These are phyloP conservation scores for Leptodactylus fallax DNA, from an alignment of 2,797 vertebrate genomes.

Conservation along the genomic window DNA sequence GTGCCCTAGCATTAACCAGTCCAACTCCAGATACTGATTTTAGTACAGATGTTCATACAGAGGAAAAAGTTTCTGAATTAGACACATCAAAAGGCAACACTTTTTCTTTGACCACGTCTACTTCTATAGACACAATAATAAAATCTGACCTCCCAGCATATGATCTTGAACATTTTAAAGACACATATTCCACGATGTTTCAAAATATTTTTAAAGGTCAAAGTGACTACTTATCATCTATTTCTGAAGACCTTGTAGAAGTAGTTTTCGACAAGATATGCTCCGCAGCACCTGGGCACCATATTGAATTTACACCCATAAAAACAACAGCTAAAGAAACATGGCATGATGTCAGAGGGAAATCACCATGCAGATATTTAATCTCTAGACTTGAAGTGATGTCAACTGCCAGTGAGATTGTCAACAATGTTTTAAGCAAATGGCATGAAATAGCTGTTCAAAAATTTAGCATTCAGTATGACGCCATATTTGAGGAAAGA, in stretches of 20 bases:
- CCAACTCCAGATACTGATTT: neutral
- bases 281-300: neutral
- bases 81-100: neutral
- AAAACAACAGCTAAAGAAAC: neutral
- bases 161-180: neutral
- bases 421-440: neutral
- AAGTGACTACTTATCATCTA: neutral
- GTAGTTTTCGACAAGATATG: neutral
- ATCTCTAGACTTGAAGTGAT: constrained; percentile 8
- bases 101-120: neutral
- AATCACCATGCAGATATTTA: constrained; percentile 20
- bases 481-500: neutral
- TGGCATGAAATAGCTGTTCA: constrained; percentile 14
- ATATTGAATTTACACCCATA: constrained; percentile 5
- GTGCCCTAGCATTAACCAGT: neutral
- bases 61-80: neutral
- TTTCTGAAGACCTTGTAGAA: neutral
- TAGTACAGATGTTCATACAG: neutral
- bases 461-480: constrained; percentile 13
- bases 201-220: neutral
- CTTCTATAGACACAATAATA: neutral
- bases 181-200: neutral
- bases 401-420: neutral
- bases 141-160: neutral
- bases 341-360: neutral